phyloP scores from a whole-genome alignment of 2,797 vertebrate species.

The Ispidina picta region DNA sequence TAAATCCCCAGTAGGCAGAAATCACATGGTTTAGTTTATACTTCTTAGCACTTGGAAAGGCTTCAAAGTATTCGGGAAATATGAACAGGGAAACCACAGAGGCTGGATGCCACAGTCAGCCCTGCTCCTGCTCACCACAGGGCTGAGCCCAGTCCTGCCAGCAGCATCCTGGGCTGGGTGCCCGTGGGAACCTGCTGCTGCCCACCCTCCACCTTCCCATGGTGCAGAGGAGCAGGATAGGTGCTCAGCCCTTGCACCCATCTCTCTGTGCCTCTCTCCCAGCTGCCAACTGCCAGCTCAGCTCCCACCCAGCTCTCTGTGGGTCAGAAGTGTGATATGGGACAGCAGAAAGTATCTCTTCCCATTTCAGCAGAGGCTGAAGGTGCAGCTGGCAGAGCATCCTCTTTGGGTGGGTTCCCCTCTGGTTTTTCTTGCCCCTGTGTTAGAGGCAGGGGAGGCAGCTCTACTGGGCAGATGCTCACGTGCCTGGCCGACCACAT shows the following conservation, averaged over 20 bases:
- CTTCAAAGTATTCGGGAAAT: not conserved
- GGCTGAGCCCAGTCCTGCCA: not conserved
- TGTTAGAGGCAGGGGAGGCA: not conserved
- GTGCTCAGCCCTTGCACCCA: not conserved
- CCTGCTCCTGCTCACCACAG: rapidly evolving
- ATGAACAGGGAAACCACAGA: not conserved
- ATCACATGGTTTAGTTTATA: not conserved
- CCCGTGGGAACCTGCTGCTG: rapidly evolving
- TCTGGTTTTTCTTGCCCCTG: rapidly evolving
- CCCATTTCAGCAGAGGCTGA: not conserved
- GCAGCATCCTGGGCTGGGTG: not conserved
- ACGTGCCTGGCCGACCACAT: not conserved
- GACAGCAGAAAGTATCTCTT: not conserved
- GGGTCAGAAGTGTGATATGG: rapidly evolving
- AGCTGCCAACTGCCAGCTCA: not conserved
- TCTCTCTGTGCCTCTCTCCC: not conserved
- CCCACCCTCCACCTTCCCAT: not conserved
- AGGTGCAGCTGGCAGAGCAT: not conserved
- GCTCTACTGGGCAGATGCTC: not conserved
- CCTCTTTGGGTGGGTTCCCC: not conserved
- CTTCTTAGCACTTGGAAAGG: not conserved
- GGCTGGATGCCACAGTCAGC: rapidly evolving
- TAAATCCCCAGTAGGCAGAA: not conserved
- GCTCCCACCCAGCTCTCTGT: not conserved
- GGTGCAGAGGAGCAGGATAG: not conserved